phyloP scores from a whole-genome alignment of 1,140 invertebrate species.

The Eubasilissa regina region DNA sequence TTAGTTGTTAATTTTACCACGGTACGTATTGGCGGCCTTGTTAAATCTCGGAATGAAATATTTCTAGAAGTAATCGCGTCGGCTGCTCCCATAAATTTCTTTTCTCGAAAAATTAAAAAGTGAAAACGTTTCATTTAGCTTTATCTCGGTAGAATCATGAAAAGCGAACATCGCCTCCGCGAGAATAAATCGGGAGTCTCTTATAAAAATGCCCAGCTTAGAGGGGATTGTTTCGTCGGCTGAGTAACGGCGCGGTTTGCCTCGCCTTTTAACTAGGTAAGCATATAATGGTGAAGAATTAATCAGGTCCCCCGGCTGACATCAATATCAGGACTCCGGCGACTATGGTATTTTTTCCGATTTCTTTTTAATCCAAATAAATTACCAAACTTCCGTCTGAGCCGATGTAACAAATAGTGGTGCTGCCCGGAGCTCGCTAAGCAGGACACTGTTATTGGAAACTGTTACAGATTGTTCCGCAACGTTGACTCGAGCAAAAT shows the following conservation, averaged over 20 bases:
- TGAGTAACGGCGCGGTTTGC: conserved; percentile 3
- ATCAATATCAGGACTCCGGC: conserved; percentile 49
- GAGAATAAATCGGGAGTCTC: conserved; percentile 8
- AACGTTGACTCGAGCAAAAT: conserved; percentile 67
- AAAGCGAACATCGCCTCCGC: no score
- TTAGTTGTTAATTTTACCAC: neutral
- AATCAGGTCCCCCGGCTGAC: conserved; percentile 41
- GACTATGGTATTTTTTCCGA: conserved; percentile 48
- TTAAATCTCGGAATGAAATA: no score
- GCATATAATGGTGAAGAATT: conserved; percentile 41
- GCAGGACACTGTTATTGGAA: conserved; percentile 67
- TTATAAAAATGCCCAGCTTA: conserved; percentile 25
- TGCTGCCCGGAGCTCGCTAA: conserved; percentile 61
- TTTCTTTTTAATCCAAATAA: conserved; percentile 59
- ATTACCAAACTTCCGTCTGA: conserved; percentile 52
- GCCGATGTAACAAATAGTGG: conserved; percentile 3
- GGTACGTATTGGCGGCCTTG: neutral
- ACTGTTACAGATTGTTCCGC: conserved; percentile 62
- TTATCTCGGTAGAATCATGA: no score
- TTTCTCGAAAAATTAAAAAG: neutral
- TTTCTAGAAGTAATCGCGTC: no score
- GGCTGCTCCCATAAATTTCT: neutral
- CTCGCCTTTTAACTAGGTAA: conserved; percentile 41
- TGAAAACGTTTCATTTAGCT: neutral
- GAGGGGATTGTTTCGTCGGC: conserved; percentile 20